phyloP scores from a whole-genome alignment of 2,797 vertebrate species.

The Sebastes jordani region DNA sequence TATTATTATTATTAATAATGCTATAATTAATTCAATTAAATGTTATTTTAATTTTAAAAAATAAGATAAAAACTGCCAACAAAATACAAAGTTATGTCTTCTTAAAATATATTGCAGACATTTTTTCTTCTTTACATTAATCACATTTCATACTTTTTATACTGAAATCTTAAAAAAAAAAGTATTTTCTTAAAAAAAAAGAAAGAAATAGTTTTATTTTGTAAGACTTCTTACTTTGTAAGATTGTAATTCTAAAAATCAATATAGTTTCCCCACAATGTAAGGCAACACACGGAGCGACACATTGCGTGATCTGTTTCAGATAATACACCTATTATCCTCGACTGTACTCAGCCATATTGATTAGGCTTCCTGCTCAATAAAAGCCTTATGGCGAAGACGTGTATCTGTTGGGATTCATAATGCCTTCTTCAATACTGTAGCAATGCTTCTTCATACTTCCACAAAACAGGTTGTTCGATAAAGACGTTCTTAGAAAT shows the following conservation, averaged over 20 bases:
- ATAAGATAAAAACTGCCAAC: neutral
- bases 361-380: conserved; percentile 78
- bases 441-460: neutral
- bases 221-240: neutral
- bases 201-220: neutral
- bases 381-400: conserved; percentile 59
- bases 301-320: conserved; percentile 20
- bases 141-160: neutral
- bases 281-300: neutral
- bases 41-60: neutral
- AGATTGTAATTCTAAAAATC: conserved; percentile 18
- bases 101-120: too few relatives aligned
- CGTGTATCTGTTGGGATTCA: neutral
- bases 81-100: neutral
- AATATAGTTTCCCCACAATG: neutral
- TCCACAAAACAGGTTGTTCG: neutral
- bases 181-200: neutral
- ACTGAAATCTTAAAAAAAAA: neutral
- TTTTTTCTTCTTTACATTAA: neutral
- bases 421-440: neutral
- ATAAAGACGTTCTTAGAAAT: neutral
- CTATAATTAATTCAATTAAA: neutral
- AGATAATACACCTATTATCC: conserved; percentile 69
- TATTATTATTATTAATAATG: neutral
- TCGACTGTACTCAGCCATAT: conserved; percentile 72